These are phyloP conservation scores for Drosophila cardini DNA, from an alignment of 1,140 invertebrate species.

Conservation along the genomic window DNA sequence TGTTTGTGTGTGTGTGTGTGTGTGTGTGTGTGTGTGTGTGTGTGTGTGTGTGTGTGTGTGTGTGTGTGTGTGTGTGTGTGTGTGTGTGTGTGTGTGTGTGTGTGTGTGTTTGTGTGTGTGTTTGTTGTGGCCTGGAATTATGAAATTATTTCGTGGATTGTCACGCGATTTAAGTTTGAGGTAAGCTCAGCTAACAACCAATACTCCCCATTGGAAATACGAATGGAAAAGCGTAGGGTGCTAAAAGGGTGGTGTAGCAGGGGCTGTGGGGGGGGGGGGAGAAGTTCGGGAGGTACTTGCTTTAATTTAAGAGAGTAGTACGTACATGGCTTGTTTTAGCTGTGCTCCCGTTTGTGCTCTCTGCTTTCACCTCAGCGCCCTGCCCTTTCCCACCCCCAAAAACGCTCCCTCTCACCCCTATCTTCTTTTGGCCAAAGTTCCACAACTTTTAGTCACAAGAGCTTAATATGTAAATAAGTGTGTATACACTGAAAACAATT, in stretches of 20 bases:
- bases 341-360: no score
- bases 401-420: no score
- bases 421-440: no score
- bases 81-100: slow-evolving; percentile 5
- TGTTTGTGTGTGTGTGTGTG: neutral
- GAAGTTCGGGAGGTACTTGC: neutral
- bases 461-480: no score
- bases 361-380: no score
- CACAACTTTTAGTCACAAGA: no score
- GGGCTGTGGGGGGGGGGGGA: neutral
- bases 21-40: slow-evolving; percentile 11
- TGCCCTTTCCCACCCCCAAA: no score
- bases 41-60: neutral
- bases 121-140: slow-evolving; percentile 58
- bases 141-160: slow-evolving; percentile 60
- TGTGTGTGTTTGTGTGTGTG: slow-evolving; percentile 8
- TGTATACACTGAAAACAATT: no score
- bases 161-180: slow-evolving; percentile 67
- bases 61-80: slow-evolving; percentile 10
- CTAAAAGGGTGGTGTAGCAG: neutral
- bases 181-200: slow-evolving; percentile 11
- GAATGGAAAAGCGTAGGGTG: neutral
- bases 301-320: no score
- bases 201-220: neutral
- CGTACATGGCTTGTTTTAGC: no score